Conservation (phyloP, 2,888 invertebrate genomes). For the Torymus auratus region DNA sequence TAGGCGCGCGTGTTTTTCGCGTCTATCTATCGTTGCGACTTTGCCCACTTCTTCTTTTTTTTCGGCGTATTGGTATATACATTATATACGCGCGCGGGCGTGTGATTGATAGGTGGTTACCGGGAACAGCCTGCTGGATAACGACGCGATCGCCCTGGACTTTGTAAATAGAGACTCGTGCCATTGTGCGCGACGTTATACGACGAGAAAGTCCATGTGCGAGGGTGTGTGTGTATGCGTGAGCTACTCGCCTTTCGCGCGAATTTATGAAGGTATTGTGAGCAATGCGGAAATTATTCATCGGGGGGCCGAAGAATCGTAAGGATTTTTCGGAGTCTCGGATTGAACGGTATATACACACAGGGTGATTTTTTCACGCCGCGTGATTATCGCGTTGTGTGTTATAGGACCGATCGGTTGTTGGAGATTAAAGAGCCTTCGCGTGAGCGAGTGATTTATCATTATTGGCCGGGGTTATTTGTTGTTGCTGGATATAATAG, state of each 20-base stretch:
- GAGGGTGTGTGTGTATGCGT: neutral
- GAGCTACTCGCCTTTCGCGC: conserved; percentile 1
- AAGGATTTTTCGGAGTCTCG: neutral
- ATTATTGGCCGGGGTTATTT: conserved; percentile 4
- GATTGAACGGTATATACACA: conserved; percentile 22
- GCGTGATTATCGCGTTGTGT: conserved; percentile 23
- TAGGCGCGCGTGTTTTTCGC: too few species aligned
- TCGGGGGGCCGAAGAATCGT: conserved; percentile 11
- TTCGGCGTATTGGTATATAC: neutral
- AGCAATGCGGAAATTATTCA: conserved; percentile 57
- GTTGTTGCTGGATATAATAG: too few species aligned
- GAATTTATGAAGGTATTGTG: conserved; percentile 56
- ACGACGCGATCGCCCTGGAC: conserved; percentile 49
- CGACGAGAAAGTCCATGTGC: conserved; percentile 36
- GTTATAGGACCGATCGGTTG: conserved; percentile 28
- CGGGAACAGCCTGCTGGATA: conserved; percentile 12
- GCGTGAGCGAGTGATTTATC: conserved; percentile 31
- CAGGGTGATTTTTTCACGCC: neutral
- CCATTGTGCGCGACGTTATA: conserved; percentile 31
- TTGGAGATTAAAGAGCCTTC: conserved; percentile 32
- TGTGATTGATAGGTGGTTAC: conserved; percentile 42
- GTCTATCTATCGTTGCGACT: neutral
- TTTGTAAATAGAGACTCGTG: conserved; percentile 39
- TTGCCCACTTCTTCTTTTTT: neutral
- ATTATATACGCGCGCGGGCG: neutral